These are phyloP conservation scores for Crypturellus tataupa DNA, from an alignment of 2,797 vertebrate species.

Conservation along the genomic window DNA sequence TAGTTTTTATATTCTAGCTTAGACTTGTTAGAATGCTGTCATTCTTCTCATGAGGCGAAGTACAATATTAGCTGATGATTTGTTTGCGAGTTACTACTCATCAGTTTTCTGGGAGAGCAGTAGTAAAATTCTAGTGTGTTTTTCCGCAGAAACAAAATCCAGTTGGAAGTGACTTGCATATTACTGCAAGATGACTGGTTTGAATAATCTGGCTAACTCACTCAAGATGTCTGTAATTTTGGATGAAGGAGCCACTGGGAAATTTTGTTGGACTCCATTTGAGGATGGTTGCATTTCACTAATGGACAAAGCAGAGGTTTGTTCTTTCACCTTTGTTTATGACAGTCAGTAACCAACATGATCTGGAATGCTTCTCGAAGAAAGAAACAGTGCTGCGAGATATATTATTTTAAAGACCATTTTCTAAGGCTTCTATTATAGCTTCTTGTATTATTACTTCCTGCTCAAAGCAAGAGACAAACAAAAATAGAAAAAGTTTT, in stretches of 20 bases:
- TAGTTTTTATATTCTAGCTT: neutral
- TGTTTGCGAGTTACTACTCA: neutral
- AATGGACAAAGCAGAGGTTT: neutral
- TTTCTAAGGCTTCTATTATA: neutral
- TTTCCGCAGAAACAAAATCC: neutral
- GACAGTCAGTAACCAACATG: neutral
- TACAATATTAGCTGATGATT: neutral
- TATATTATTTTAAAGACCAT: neutral
- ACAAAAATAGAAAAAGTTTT: neutral
- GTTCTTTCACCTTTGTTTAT: neutral
- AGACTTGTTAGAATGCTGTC: neutral
- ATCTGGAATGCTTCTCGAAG: neutral
- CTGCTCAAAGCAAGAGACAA: neutral
- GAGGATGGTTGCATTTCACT: neutral
- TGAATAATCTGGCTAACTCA: neutral
- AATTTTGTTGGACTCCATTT: neutral
- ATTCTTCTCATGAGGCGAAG: accelerated
- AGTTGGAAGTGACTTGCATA: neutral
- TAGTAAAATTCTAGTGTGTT: neutral
- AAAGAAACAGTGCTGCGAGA: neutral
- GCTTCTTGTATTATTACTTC: neutral
- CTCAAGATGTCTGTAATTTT: neutral
- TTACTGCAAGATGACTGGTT: neutral
- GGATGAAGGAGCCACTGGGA: neutral
- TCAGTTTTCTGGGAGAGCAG: neutral